These are phyloP conservation scores for Campaea margaritaria DNA, from an alignment of 2,888 invertebrate species.

Conservation along the genomic window DNA sequence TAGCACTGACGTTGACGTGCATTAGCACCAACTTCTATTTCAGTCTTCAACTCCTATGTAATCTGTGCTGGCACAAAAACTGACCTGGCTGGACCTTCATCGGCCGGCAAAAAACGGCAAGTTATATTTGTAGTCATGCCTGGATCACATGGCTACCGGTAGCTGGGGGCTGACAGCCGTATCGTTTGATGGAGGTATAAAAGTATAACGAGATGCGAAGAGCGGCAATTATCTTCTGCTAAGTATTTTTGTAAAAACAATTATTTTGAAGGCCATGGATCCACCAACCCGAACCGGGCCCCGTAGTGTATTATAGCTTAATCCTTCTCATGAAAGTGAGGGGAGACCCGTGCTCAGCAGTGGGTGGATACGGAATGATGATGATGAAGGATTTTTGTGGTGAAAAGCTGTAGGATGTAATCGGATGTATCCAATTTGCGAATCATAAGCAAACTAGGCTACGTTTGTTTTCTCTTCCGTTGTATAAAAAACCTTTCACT, in stretches of 20 bases:
- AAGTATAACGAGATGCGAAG: background rate
- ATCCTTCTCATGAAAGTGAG: too few relatives aligned
- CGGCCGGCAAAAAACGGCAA: slow-evolving; percentile 3
- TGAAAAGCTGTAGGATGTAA: too few relatives aligned
- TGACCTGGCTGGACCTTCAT: slow-evolving; percentile 6
- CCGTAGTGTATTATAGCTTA: too few relatives aligned
- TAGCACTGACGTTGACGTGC: slow-evolving; percentile 1
- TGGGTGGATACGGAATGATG: too few relatives aligned
- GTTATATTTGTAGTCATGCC: slow-evolving; percentile 3
- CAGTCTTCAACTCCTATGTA: background rate
- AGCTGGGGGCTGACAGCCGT: slow-evolving; percentile 15
- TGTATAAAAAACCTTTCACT: background rate
- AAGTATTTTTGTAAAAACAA: background rate
- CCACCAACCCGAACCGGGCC: too few relatives aligned
- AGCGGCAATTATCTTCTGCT: slow-evolving; percentile 1
- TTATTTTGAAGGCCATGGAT: too few relatives aligned
- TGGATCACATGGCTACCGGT: slow-evolving; percentile 18
- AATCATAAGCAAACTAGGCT: too few relatives aligned
- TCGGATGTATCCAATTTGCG: too few relatives aligned
- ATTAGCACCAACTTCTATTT: slow-evolving; percentile 4
- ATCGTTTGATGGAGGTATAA: slow-evolving; percentile 1
- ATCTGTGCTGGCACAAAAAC: slow-evolving; percentile 6
- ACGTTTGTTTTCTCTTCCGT: background rate
- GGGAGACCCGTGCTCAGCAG: too few relatives aligned
- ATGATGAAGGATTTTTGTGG: too few relatives aligned